These are phyloP conservation scores for Connochaetes taurinus DNA, from an alignment of 2,113 vertebrate species.

Conservation along the genomic window DNA sequence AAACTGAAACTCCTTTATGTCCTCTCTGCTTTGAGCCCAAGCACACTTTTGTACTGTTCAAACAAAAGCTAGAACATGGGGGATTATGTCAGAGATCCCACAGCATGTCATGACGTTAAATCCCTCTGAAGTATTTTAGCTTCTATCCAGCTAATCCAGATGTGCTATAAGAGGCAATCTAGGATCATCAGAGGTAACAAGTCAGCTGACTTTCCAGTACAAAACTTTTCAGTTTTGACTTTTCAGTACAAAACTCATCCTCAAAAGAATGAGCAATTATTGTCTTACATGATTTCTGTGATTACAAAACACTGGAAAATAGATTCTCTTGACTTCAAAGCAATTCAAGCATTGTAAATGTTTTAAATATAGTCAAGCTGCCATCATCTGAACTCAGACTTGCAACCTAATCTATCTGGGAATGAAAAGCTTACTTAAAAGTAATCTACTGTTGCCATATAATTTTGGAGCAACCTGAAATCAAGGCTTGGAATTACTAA, in stretches of 20 bases:
- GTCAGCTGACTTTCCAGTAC: neutral
- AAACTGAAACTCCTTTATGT: neutral
- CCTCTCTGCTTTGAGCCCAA: neutral
- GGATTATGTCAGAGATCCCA: neutral
- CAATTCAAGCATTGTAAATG: neutral
- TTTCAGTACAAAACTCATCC: neutral
- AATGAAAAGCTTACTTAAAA: neutral
- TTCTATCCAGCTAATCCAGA: neutral
- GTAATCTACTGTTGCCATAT: neutral
- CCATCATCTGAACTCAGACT: neutral
- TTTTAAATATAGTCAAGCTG: neutral
- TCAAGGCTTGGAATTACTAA: neutral
- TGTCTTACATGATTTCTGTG: neutral
- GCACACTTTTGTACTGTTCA: neutral
- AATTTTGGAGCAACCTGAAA: neutral
- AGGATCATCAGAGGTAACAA: neutral
- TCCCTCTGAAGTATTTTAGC: neutral
- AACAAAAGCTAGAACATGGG: neutral
- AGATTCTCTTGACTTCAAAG: neutral
- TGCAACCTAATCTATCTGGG: neutral
- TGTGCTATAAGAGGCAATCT: neutral
- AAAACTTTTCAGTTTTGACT: neutral
- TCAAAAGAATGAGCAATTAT: neutral
- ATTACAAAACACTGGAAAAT: slow-evolving; percentile 18
- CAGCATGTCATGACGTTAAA: neutral